These are phyloP conservation scores for Yponomeuta malinellus DNA, from an alignment of 2,888 invertebrate genomes.

Conservation along the genomic window DNA sequence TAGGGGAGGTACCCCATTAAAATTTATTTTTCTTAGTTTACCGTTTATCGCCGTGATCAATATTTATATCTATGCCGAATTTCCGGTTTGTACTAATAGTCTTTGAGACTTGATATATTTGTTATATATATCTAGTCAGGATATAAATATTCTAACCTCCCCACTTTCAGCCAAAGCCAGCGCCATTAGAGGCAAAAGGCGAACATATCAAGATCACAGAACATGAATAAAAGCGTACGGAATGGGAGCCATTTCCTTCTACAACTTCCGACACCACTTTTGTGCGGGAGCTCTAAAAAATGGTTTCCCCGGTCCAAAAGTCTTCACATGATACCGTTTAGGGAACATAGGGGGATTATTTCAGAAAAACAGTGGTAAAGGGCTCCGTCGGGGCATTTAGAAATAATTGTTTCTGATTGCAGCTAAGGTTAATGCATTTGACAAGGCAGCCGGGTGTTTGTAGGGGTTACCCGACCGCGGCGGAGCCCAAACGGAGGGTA, in stretches of 20 bases:
- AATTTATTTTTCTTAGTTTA: no score
- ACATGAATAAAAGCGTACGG: conserved; percentile 1
- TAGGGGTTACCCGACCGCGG: no score
- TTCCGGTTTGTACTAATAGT: no score
- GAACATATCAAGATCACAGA: conserved; percentile 5
- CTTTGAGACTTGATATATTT: no score
- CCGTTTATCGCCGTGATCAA: no score
- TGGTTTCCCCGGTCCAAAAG: conserved; percentile 22
- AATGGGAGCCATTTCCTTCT: conserved; percentile 5
- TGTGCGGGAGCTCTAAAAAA: conserved; percentile 16
- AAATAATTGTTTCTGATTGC: conserved; percentile 50
- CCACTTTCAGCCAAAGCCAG: background rate
- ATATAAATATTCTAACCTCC: no score
- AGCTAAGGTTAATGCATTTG: background rate
- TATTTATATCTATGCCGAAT: no score
- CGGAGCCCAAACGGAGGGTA: no score
- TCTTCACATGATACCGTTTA: conserved; percentile 25
- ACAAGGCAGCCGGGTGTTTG: background rate
- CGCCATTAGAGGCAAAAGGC: background rate
- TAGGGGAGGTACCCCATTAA: no score
- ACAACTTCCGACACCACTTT: conserved; percentile 13
- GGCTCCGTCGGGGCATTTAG: background rate
- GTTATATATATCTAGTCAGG: no score
- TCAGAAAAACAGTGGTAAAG: conserved; percentile 27
- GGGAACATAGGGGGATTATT: conserved; percentile 19